Evolutionary conservation across 2,888 invertebrate genomes (phyloP), one percentile per base, ranked within the genome.

Genomic region (Eumacrocentrus americanus): DNA sequence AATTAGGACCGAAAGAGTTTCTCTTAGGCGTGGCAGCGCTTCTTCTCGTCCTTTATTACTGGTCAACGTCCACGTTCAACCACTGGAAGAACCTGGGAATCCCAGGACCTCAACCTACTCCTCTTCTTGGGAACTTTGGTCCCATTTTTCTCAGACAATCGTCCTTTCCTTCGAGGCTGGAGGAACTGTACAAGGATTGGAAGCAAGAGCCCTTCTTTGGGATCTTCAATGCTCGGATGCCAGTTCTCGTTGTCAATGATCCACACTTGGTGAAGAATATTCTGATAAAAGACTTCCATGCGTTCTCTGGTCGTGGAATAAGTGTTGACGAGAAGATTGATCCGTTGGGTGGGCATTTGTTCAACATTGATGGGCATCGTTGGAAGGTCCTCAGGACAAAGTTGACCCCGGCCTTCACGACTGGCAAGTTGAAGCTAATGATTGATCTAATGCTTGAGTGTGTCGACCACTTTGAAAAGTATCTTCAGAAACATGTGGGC

Each of bases 341-440:
- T 57, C 83, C 81, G 0, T 67, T 86, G 3, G 80, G 80, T 1
- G 71, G 65, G 0, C 69, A 75, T 64, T 62, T 80, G 12, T 69
- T 78, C 79, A 81, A 46, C 83, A 84, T 86, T 63, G 80, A 63
- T 85, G 86, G 86, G 83, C 83, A 60, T 73, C 76, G 77, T 50
- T 85, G 85, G 85, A 84, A 82, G 59, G 68, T 70, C 1, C 71
- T 82, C 1, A 77, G 86, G 4, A 72, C 77, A 1, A 82, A 83
- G 64, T 65, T 86, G 12, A 82, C 84, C 1, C 80, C 84, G 0
- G 82, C 82, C 1, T 81, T 86, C 23, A 84, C 85, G 1, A 73
- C 77, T 9, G 81, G 81, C 37, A 83, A 84, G 61, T 83, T 83
- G 23, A 86, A 84, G 66, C 73, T 81, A 0, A 82, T 84, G 67